A percentile compares a stretch with the other conserved stretches of the same genome.
Conservation (phyloP, 2,113 vertebrate genomes). For the Odontophorus gujanensis region DNA sequence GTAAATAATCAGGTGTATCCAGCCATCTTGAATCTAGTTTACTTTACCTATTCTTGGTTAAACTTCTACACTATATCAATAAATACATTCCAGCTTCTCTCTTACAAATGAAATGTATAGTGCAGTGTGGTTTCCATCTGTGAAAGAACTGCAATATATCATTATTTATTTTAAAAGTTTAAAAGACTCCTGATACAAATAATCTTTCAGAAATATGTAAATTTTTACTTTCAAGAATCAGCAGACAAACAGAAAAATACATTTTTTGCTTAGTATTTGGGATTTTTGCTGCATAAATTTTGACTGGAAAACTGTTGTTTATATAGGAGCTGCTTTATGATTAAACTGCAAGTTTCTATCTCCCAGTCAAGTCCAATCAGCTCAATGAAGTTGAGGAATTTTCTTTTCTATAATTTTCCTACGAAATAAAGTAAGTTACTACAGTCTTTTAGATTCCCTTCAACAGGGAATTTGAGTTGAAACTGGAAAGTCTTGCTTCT, state of each 20-base stretch:
- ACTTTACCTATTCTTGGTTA: too few species aligned
- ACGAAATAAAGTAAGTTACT: neutral
- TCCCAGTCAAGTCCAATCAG: neutral
- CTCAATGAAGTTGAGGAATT: neutral
- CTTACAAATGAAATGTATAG: too few species aligned
- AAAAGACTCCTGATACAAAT: neutral
- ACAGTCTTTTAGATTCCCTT: neutral
- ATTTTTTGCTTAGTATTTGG: neutral
- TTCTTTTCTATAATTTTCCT: neutral
- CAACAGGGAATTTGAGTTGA: neutral
- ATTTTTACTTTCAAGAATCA: neutral
- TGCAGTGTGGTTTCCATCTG: too few species aligned
- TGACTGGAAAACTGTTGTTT: neutral
- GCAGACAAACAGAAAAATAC: neutral
- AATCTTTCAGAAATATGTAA: neutral
- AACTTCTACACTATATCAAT: too few species aligned
- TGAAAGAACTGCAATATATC: neutral
- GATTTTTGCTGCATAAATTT: neutral
- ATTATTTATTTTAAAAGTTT: too few species aligned
- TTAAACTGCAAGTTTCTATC: neutral
- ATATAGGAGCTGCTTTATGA: neutral
- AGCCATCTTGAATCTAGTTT: too few species aligned
- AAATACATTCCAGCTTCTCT: too few species aligned
- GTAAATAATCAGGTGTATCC: too few species aligned
- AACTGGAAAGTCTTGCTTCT: neutral